These are phyloP conservation scores for Frankliniella intonsa DNA, from an alignment of 2,888 invertebrate species.

Conservation along the genomic window DNA sequence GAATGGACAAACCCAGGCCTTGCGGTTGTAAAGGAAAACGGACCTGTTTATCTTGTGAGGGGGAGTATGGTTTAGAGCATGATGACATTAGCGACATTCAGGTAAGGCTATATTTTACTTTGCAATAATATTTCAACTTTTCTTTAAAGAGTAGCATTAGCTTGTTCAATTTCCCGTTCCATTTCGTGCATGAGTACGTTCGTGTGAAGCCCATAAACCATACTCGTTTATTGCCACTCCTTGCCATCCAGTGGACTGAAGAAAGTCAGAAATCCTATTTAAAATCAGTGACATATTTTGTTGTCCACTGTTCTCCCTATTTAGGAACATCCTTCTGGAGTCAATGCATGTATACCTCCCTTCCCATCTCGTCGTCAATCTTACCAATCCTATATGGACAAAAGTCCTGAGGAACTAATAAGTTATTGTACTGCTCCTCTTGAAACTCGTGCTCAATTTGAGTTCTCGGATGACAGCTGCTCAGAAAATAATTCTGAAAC, in stretches of 20 bases:
- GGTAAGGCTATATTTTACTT: conserved; percentile 27
- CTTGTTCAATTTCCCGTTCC: neutral
- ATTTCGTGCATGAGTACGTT: neutral
- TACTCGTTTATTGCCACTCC: neutral
- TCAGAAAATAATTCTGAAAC: neutral
- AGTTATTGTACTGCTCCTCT: conserved; percentile 3
- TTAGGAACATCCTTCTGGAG: neutral
- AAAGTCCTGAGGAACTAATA: neutral
- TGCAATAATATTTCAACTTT: neutral
- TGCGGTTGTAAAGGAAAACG: conserved; percentile 93
- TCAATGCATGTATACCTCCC: neutral
- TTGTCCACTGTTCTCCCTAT: neutral
- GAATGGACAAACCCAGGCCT: conserved; percentile 62
- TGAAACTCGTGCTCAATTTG: neutral
- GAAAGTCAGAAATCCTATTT: neutral
- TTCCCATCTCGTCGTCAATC: neutral
- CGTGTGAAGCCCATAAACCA: neutral
- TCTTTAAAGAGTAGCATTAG: neutral
- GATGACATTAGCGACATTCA: conserved; percentile 44
- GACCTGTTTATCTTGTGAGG: conserved; percentile 82
- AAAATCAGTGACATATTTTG: neutral
- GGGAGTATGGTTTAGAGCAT: conserved; percentile 54
- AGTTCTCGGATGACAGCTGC: neutral
- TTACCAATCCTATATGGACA: neutral
- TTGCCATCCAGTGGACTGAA: too few relatives aligned